Evolutionary conservation across 2,888 invertebrate genomes (phyloP), one percentile per base, ranked within the genome.

Genomic region (Orthosia gracilis): DNA sequence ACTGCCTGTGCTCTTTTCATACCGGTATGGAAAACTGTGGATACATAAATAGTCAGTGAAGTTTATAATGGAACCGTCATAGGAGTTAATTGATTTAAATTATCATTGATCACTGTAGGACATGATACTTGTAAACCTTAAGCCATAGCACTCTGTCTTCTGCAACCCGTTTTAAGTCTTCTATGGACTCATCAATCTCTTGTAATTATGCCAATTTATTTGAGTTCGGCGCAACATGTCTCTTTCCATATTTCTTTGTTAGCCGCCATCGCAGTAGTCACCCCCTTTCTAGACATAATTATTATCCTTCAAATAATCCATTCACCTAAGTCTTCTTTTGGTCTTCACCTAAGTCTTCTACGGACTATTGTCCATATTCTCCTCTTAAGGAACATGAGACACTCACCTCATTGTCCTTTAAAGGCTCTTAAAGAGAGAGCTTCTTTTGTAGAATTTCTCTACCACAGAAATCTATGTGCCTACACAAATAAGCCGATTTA

Each of bases 41-140:
- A 45, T 13, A 52, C 50, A 58, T 57, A 49, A 67, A 67, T 59
- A 18, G 4, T 21, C 49, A 68, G n/a, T 63, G 64, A 40, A 40
- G 49, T 69, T 69, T 50, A 50, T 69, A 54, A 75, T 59, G 69
- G 31, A 69, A 78, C 31, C 23, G 78, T 52, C n/a, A n/a, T 52
- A 78, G 18, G 26, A 76, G 15, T 67, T 76, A 50, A 73, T 73
- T 73, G 73, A 57, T 57, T 73, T 18, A 45, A 57, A 73, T 77
- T 50, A 77, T 45, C 57, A 31, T 21, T 23, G n/a, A 58, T 74
- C 62, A 54, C 21, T 23, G 13, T 47, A 2, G 11, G n/a, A 40
- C 4, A 55, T 23, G 13, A 55, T 55, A 52, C 21, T 57, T 57
- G 57, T 26, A 18, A 9, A 57, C 0, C 17, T 26, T 3, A 4